Percentiles rank a stretch among this genome's conserved stretches.
These are phyloP conservation scores for Megaceryle maxima DNA, from an alignment of 2,113 vertebrate species.

Conservation along the genomic window DNA sequence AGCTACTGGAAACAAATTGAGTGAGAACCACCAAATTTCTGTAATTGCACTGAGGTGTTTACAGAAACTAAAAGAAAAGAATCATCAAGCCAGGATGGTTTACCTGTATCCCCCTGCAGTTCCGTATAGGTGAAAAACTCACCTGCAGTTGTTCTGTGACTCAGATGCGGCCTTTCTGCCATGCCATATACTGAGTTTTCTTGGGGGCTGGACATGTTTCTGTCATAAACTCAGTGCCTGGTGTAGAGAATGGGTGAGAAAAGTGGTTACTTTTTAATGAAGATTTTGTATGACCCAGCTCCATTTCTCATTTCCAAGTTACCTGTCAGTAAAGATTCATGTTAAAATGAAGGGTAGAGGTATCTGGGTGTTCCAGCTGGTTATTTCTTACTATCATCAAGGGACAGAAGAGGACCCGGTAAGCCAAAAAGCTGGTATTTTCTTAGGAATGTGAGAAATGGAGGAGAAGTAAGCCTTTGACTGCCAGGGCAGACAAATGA, in stretches of 20 bases:
- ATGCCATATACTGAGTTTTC: not conserved
- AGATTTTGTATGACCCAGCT: not conserved
- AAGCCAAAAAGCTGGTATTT: not conserved
- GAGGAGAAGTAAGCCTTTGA: not conserved
- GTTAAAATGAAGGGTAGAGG: not conserved
- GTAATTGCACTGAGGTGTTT: not conserved
- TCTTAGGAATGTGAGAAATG: not conserved
- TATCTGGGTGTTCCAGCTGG: not conserved
- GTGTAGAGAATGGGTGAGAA: not conserved
- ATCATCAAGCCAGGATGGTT: not conserved
- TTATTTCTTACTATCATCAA: not conserved
- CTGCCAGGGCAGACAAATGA: not conserved
- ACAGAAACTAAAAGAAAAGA: not conserved
- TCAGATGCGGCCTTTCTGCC: rapidly evolving
- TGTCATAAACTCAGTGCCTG: not conserved
- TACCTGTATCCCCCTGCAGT: not conserved
- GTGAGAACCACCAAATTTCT: not conserved
- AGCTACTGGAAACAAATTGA: not conserved
- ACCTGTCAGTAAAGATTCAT: not conserved
- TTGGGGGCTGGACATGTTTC: not conserved
- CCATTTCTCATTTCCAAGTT: not conserved
- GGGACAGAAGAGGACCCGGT: not conserved
- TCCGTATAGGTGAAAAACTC: not conserved
- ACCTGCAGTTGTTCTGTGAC: not conserved
- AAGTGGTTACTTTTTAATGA: not conserved